phyloP scores from a whole-genome alignment of 2,797 vertebrate genomes.

The Rachycentron canadum region DNA sequence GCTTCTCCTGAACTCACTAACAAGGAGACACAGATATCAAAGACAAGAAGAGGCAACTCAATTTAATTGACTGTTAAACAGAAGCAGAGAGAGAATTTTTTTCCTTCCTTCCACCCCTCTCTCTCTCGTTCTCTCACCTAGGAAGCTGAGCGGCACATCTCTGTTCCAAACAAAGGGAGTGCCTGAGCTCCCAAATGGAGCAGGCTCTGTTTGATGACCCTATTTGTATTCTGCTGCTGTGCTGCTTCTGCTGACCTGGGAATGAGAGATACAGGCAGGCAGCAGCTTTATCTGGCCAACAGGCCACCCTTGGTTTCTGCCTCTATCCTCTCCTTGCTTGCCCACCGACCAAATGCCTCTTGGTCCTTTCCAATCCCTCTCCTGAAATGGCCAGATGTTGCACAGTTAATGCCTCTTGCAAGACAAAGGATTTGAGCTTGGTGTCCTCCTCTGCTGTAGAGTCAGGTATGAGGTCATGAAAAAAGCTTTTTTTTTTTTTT shows the following conservation, averaged over 20 bases:
- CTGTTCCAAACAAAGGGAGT: slow-evolving; percentile 66
- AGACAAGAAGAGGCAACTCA: slow-evolving; percentile 60
- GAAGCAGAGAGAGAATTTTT: slow-evolving; percentile 44
- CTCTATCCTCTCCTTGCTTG: slow-evolving; percentile 50
- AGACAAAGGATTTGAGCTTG: slow-evolving; percentile 59
- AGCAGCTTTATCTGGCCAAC: slow-evolving; percentile 78
- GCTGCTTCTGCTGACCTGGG: slow-evolving; percentile 76
- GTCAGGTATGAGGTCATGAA: slow-evolving; percentile 52
- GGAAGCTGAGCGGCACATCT: slow-evolving; percentile 60
- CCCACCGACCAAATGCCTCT: slow-evolving; percentile 50
- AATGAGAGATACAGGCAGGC: slow-evolving; percentile 75
- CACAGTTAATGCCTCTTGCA: slow-evolving; percentile 52
- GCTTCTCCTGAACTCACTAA: slow-evolving; percentile 36
- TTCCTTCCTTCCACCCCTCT: not conserved
- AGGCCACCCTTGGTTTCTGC: slow-evolving; percentile 66
- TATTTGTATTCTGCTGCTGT: slow-evolving; percentile 79
- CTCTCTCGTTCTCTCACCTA: slow-evolving; percentile 39
- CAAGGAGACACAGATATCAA: slow-evolving; percentile 72
- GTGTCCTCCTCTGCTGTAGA: slow-evolving; percentile 32
- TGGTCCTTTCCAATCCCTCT: slow-evolving; percentile 56
- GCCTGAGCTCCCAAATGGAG: slow-evolving; percentile 66
- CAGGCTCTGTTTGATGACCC: slow-evolving; percentile 72
- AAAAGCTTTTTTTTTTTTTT: slow-evolving; percentile 27
- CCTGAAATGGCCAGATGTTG: slow-evolving; percentile 70
- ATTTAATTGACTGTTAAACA: slow-evolving; percentile 75